Base-by-base conservation (phyloP, 2,113 vertebrate species). In the Oenanthe oenanthe region DNA sequence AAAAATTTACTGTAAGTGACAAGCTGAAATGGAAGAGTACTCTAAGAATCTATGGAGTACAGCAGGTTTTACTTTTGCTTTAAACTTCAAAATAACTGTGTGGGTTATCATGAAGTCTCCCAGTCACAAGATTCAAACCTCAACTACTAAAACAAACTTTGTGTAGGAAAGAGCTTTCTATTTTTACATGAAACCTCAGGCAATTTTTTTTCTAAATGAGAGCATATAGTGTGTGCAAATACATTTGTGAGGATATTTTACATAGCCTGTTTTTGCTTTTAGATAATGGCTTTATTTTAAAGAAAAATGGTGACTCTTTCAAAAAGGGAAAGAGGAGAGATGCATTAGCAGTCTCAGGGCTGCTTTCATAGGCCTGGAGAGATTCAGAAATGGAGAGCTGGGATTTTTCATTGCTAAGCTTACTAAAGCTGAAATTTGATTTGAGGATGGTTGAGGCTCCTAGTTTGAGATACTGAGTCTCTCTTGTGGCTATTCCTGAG, bases 121-220 rank as follows among this genome's bases (percentile, higher is more conserved):
- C 34, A 87, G 66, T 87, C 71, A 82, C 42, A 79, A 85, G 70
- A 71, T 57, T 84, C 45, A 87, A 91, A 91, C 48, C 53, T 95
- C 66, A 91, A 45, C 74, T 81, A 56, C 87, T 83, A 68, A 92
- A 81, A 61, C 58, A 51, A 86, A 82, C 25, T 85, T 61, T 26
- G 48, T 81, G 53, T 45, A 89, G 80, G 68, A 68, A 85, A 91
- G 57, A 75, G 54, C 50, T 82, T 87, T 60, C 50, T 87, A 36
- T 82, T 96, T 91, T 95, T 70, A 89, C 58, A 51, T 36, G 81
- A 76, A 94, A 89, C 61, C 42, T 62, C 57, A 92, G 66, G 62
- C 65, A 58, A 4, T 66, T 82, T 87, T 92, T 84, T 84, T 80
- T 42, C 60, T 60, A 76, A 66, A 72, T 79, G n/a, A 54, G 29